Conservation (phyloP, 1,140 invertebrate species). For the silkworm (Bombyx mori) region ASM3026992v2 NC_085124.1:9490501-9491000, state of each 20-base stretch:
- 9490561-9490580: conserved; percentile 30
- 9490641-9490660: conserved; percentile 53
- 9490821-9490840: conserved; percentile 44
- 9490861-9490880: conserved; percentile 34
- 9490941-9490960: conserved; percentile 40
- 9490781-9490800: conserved; percentile 35
- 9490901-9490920: conserved; percentile 34
- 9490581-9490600: conserved; percentile 27
- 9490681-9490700: conserved; percentile 51
- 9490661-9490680: conserved; percentile 46
- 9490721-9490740: conserved; percentile 48
- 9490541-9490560: not conserved
- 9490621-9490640: conserved; percentile 40
- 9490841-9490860: conserved; percentile 30
- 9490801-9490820: conserved; percentile 34
- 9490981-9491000: conserved; percentile 20
- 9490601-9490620: conserved; percentile 25
- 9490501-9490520: conserved; percentile 4
- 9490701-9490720: conserved; percentile 53
- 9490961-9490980: conserved; percentile 33
- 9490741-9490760: conserved; percentile 23
- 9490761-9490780: conserved; percentile 19
- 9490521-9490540: not conserved
- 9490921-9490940: conserved; percentile 22
- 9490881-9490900: conserved; percentile 31